Conservation (phyloP, 1,140 invertebrate genomes). For the Telenomus remus region DNA sequence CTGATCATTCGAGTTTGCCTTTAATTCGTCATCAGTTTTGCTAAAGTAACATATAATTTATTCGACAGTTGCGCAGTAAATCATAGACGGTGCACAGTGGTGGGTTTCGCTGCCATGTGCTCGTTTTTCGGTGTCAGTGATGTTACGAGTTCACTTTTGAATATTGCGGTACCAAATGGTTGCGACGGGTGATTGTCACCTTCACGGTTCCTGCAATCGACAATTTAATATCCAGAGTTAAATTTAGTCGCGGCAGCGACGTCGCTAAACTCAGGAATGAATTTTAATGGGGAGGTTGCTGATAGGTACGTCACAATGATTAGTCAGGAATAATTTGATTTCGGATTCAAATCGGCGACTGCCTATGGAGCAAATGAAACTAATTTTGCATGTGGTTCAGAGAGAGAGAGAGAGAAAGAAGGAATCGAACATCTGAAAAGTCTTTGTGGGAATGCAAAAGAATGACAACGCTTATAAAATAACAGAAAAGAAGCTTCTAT, state of each 20-base stretch:
- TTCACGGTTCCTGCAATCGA: conserved; percentile 71
- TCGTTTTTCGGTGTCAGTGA: conserved; percentile 33
- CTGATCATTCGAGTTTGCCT: background rate
- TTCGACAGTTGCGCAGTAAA: conserved; percentile 21
- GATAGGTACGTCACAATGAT: background rate
- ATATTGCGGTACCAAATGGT: conserved; percentile 69
- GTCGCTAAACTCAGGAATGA: conserved; percentile 9
- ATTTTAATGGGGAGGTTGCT: conserved; percentile 3
- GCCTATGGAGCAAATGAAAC: too few relatives aligned
- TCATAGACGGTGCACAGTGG: conserved; percentile 58
- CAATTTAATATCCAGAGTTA: conserved; percentile 46
- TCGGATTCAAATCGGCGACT: too few relatives aligned
- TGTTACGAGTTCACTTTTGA: conserved; percentile 42
- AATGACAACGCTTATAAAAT: conserved; percentile 53
- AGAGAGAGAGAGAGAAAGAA: too few relatives aligned
- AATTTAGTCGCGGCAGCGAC: conserved; percentile 16
- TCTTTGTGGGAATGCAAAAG: conserved; percentile 6
- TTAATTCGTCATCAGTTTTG: too few relatives aligned
- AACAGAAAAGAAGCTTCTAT: conserved; percentile 55
- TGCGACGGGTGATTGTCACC: conserved; percentile 73
- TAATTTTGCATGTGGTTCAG: too few relatives aligned
- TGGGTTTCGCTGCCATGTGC: conserved; percentile 19
- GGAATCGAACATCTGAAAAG: too few relatives aligned
- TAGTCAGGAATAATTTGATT: background rate
- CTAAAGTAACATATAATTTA: background rate